Evolutionary conservation across 2,113 vertebrate species (phyloP), one percentile per base, ranked within the genome.

Genomic region (Cranoglanis bouderius): DNA sequence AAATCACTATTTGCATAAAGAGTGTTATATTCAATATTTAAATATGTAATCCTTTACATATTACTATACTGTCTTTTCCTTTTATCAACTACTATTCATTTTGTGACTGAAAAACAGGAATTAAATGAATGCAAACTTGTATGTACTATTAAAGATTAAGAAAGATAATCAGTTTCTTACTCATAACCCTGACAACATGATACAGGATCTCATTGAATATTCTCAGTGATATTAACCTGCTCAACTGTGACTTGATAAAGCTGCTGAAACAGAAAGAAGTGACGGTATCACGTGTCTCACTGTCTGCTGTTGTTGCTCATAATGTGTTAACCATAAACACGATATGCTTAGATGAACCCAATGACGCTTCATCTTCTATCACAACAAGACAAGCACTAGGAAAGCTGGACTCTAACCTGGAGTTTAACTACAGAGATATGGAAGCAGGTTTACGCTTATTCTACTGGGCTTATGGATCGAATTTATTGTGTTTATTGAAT

Each of bases 301-400:
- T 86, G 35, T 70, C 53, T 35, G 32, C 12, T 55, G 29, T 4
- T 61, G 61, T 89, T 75, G 24, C 12, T 87, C 77, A n/a, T 57
- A 80, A 77, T 70, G 87, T 87, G 81, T 89, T 87, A 55, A 85
- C 53, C 75, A 72, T 43, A 74, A 80, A 85, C 43, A 91, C 26
- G 63, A 32, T 84, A 35, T 59, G 46, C 55, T 38, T 29, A 18
- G 51, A 46, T 61, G 81, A 65, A 75, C 63, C 59, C 32, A 49
- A 77, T 81, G n/a, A 2, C 55, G 32, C 81, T 85, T 81, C 19
- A 55, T 32, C 29, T 85, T 61, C 7, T 63, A 84, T 88, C 88
- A 65, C 83, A 77, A 85, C 81, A 89, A 70, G 84, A 85, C 29
- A 70, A 86, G 55, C 70, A 38, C 9, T 35, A 40, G 67, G 16